Conservation (phyloP, 64 coral and sea anemone species). For the Dendrophyllia cribrosa region DNA sequence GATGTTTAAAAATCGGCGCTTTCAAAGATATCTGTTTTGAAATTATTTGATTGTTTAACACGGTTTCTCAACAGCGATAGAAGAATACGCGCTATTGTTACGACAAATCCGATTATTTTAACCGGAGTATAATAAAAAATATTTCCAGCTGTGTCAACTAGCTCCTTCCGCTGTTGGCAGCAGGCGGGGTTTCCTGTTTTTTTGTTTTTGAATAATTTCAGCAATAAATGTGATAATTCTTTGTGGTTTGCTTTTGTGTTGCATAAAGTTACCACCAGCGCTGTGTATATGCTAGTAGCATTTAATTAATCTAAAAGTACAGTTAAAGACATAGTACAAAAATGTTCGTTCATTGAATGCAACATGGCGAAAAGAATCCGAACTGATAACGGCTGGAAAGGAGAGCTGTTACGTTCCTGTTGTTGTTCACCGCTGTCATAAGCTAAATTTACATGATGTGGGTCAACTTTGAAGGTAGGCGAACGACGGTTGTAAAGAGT, state of each 20-base stretch:
- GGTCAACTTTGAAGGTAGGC: neutral
- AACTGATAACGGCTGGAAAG: too few species aligned
- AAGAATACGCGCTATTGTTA: too few species aligned
- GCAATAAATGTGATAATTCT: neutral
- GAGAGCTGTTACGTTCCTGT: too few species aligned
- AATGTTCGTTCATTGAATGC: neutral
- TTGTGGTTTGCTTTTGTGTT: too few species aligned
- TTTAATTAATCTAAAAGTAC: too few species aligned
- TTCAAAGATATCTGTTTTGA: neutral
- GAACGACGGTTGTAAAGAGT: too few species aligned
- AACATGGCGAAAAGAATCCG: too few species aligned
- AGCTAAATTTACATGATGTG: neutral
- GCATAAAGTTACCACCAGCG: too few species aligned
- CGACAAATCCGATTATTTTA: neutral
- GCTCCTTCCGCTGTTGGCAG: neutral
- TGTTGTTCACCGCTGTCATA: neutral
- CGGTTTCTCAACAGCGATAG: too few species aligned
- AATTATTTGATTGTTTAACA: neutral
- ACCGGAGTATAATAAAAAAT: neutral
- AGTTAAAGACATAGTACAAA: neutral
- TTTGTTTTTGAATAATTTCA: neutral
- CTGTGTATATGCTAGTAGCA: too few species aligned
- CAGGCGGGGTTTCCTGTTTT: neutral
- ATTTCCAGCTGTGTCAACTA: neutral
- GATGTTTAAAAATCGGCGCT: too few species aligned